phyloP scores from a whole-genome alignment of 2,888 invertebrate species.

The Erynnis tages region DNA sequence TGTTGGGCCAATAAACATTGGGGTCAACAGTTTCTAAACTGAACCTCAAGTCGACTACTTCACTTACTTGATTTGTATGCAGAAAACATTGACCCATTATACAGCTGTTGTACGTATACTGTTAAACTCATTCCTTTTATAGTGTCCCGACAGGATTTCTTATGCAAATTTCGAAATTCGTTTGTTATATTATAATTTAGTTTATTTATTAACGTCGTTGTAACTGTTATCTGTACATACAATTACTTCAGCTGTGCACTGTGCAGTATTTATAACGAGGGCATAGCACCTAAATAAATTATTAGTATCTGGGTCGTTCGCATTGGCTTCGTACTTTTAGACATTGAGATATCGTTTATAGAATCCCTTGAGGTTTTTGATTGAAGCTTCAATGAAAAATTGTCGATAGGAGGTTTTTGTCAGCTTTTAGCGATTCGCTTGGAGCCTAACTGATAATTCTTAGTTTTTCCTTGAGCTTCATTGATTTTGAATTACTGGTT shows the following conservation, averaged over 20 bases:
- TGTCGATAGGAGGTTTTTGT: background rate
- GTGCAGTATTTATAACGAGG: slow-evolving; percentile 18
- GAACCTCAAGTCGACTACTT: slow-evolving; percentile 5
- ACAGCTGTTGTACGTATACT: slow-evolving; percentile 16
- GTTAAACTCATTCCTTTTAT: slow-evolving; percentile 13
- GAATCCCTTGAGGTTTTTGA: background rate
- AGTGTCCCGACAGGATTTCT: slow-evolving; percentile 2
- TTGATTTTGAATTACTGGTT: too few relatives aligned
- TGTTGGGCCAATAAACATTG: slow-evolving; percentile 38
- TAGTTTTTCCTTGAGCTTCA: too few relatives aligned
- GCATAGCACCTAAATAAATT: slow-evolving; percentile 13
- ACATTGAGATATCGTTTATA: background rate
- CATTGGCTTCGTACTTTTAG: slow-evolving; percentile 9
- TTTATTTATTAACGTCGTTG: background rate
- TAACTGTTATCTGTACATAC: slow-evolving; percentile 7
- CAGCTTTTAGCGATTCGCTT: too few relatives aligned
- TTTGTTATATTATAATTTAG: background rate
- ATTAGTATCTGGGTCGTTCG: slow-evolving; percentile 15
- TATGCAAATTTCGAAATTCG: slow-evolving; percentile 14
- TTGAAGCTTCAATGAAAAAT: slow-evolving; percentile 1
- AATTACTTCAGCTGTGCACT: background rate
- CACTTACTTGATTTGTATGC: slow-evolving; percentile 52
- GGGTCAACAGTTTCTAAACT: slow-evolving; percentile 45
- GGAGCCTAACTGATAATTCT: too few relatives aligned
- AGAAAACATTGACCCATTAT: slow-evolving; percentile 30